Base-by-base conservation (phyloP, 2,888 invertebrate species). In the Tribolium freemani region DNA sequence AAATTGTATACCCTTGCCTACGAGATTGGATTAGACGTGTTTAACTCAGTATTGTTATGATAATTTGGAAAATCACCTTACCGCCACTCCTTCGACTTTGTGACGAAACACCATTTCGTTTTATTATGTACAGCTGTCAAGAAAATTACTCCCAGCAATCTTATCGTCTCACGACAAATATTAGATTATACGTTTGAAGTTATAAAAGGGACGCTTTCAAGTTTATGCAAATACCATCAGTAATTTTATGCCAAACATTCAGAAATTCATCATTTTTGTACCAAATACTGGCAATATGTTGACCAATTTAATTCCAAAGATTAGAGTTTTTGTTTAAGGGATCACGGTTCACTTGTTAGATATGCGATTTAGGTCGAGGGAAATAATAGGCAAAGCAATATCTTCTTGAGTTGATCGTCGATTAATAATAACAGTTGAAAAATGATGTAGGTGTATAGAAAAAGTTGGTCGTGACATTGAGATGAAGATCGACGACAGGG, bases 401-500 rank as follows among this genome's bases (percentile, higher is more conserved):
- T 38, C 38, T 38, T 38, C 8, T 38, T 38, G 38, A n/a, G 38
- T 38, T 38, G 11, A 54, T 53, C 53, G 64, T 67, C 53, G 46
- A 66, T 56, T 53, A 60, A 60, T 51, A 71, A 57, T 71, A 71
- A 71, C 66, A 60, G 45, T 38, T 71, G 71, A 71, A 71, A 71
- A 67, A 67, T 66, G 71, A 60, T 61, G 31, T 54, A 71, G 67
- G 67, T 71, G 67, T 67, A 46, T 64, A 10, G 57, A 71, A 71
- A 66, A 71, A 58, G 58, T 58, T 71, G 45, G 57, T 57, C 57
- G 56, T 57, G 67, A 57, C 67, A 48, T 57, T 31, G 46, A 64
- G 64, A 69, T 69, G 64, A 72, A 73, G 69, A 69, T 64, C 67
- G 69, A 64, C 66, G 73, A 67, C 67, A 60, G 26, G 51, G 57